A percentile compares a stretch with the other conserved stretches of the same genome.
phyloP scores from a whole-genome alignment of 2,888 invertebrate genomes.

The Microctonus hyperodae region DNA sequence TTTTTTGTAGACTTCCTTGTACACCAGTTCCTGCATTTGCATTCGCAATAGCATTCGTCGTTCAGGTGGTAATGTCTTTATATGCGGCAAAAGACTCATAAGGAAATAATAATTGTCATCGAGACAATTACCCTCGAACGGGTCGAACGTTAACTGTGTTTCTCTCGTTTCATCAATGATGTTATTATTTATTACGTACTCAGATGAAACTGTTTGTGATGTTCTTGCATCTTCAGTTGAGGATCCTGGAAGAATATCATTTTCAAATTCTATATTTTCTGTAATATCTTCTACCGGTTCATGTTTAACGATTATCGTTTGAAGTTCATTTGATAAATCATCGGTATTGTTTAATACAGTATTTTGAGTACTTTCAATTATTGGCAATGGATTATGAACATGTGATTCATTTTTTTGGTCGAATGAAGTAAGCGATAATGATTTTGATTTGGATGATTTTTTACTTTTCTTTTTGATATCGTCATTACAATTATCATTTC shows the following conservation, averaged over 20 bases:
- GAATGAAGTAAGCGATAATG: not conserved
- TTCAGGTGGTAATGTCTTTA: constrained; percentile 57
- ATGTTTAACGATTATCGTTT: constrained; percentile 49
- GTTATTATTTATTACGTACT: constrained; percentile 53
- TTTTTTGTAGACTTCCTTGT: constrained; percentile 57
- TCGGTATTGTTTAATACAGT: not conserved
- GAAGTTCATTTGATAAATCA: constrained; percentile 29
- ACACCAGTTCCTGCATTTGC: constrained; percentile 61
- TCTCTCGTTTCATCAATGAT: constrained; percentile 46
- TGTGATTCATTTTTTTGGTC: not conserved
- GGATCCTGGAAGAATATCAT: constrained; percentile 30
- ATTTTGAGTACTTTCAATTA: not conserved
- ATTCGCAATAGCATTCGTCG: constrained; percentile 59
- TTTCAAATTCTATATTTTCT: constrained; percentile 50
- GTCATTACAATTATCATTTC: constrained; percentile 37
- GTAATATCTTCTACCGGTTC: constrained; percentile 50
- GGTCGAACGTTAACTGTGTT: constrained; percentile 43
- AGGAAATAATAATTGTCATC: constrained; percentile 63
- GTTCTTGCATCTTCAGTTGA: constrained; percentile 52
- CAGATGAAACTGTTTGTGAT: constrained; percentile 55
- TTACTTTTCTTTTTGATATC: constrained; percentile 29
- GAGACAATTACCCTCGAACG: constrained; percentile 48
- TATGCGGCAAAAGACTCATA: constrained; percentile 61
- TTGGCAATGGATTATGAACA: not conserved
- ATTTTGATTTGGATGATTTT: constrained; percentile 35